Conservation (phyloP, 2,113 vertebrate species). For the Leucopternis melanops region DNA sequence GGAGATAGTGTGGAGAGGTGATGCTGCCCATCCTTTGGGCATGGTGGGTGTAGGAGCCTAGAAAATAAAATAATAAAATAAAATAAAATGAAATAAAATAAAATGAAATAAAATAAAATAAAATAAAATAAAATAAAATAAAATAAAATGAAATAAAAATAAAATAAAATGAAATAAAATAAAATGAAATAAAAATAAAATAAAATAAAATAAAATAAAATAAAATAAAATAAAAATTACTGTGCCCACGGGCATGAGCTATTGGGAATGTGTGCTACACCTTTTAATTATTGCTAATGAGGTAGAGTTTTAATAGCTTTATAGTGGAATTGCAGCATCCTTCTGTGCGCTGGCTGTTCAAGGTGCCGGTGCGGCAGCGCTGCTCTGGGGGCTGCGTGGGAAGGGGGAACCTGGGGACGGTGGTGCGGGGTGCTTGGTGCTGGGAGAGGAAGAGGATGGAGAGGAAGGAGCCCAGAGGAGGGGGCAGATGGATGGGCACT, state of each 20-base stretch:
- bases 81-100: background rate
- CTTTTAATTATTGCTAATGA: slow-evolving; percentile 67
- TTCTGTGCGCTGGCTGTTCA: background rate
- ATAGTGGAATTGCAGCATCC: slow-evolving; percentile 18
- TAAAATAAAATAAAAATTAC: background rate
- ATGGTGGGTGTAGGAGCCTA: background rate
- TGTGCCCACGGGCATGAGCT: background rate
- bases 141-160: no score
- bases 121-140: background rate
- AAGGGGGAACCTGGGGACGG: background rate
- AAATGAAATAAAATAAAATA: background rate
- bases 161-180: no score
- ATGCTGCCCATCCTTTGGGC: background rate
- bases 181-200: background rate
- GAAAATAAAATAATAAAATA: background rate
- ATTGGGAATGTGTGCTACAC: background rate
- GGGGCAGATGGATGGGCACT: background rate
- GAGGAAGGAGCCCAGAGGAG: background rate
- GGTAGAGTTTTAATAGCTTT: slow-evolving; percentile 57
- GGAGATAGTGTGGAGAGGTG: no score
- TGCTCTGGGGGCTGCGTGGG: rapidly evolving
- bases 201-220: background rate
- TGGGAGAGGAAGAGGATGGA: background rate
- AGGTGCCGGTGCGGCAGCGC: background rate
- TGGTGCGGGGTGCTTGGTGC: background rate